phyloP scores from a whole-genome alignment of 1,140 invertebrate genomes.

The Bombus difficillimus region DNA sequence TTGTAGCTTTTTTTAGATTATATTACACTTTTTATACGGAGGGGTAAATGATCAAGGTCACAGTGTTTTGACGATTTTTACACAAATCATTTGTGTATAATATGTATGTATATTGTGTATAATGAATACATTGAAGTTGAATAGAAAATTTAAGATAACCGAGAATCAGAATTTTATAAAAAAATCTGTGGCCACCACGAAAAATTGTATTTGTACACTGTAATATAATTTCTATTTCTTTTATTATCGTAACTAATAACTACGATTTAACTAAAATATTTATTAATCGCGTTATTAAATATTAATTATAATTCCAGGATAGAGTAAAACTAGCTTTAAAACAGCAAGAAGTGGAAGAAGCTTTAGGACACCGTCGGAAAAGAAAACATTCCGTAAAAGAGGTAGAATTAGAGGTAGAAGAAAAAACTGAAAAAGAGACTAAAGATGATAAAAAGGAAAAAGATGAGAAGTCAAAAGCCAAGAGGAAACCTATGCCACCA shows the following conservation, averaged over 20 bases:
- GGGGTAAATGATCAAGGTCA: no score
- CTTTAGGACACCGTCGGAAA: constrained; percentile 86
- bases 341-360: constrained; percentile 88
- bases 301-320: constrained; percentile 74
- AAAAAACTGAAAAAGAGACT: constrained; percentile 60
- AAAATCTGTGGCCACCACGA: background rate
- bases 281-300: no score
- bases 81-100: no score
- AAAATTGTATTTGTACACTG: background rate
- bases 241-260: background rate
- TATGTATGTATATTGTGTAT: no score
- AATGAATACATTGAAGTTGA: no score
- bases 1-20: no score
- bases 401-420: constrained; percentile 53
- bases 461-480: constrained; percentile 84
- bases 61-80: no score
- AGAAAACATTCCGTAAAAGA: constrained; percentile 78
- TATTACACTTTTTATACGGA: no score
- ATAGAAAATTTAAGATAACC: no score
- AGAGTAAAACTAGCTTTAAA: constrained; percentile 90
- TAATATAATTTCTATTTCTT: background rate
- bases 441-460: constrained; percentile 64
- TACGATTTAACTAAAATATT: background rate
- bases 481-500: constrained; percentile 85
- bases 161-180: no score